phyloP scores from a whole-genome alignment of 2,888 invertebrate genomes.

The Leptopilina myrica region DNA sequence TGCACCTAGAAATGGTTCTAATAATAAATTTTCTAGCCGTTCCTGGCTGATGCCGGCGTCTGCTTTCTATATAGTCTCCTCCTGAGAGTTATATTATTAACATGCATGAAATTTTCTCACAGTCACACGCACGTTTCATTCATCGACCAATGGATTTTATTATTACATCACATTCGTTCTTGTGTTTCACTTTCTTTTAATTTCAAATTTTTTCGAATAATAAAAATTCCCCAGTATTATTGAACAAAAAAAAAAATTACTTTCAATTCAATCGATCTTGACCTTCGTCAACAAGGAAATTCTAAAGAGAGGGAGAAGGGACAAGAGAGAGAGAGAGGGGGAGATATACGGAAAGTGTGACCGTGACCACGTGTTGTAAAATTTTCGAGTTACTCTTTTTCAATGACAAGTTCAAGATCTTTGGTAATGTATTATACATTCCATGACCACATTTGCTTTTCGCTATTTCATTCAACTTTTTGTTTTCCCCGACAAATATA shows the following conservation, averaged over 20 bases:
- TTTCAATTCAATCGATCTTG: not conserved
- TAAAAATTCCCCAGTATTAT: too few relatives aligned
- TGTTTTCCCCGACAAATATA: conserved; percentile 6
- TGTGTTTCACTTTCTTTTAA: too few relatives aligned
- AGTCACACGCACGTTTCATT: too few relatives aligned
- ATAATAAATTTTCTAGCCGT: conserved; percentile 34
- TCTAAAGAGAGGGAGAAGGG: not conserved
- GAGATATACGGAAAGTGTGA: not conserved
- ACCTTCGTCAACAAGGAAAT: conserved; percentile 16
- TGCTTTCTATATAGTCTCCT: not conserved
- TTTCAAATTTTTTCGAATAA: too few relatives aligned
- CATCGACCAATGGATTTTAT: too few relatives aligned
- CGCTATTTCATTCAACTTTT: conserved; percentile 1
- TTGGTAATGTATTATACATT: conserved; percentile 38
- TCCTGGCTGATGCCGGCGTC: not conserved
- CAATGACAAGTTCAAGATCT: conserved; percentile 44
- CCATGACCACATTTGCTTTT: not conserved
- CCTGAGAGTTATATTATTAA: not conserved
- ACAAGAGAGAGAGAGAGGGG: not conserved
- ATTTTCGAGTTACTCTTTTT: not conserved
- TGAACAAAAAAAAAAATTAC: too few relatives aligned
- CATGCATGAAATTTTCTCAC: not conserved
- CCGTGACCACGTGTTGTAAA: conserved; percentile 18
- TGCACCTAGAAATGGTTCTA: conserved; percentile 26
- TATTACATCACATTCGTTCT: too few relatives aligned